Evolutionary conservation across 2,888 invertebrate species (phyloP).

Genomic region (Bibio marci): DNA sequence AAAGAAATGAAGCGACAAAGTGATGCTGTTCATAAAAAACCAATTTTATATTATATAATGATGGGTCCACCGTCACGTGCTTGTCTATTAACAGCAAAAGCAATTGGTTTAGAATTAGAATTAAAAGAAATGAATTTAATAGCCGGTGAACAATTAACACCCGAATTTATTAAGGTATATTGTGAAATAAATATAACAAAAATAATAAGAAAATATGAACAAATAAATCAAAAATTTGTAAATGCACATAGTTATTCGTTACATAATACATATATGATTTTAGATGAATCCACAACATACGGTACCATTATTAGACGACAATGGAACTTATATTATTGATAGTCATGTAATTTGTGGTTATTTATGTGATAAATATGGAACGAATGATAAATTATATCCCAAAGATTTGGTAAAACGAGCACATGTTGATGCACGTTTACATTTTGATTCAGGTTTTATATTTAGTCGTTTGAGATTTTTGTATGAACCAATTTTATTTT

Average conservation of each 20-base stretch:
- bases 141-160: conserved; percentile 24
- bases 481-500: conserved; percentile 29
- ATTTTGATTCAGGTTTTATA: conserved; percentile 26
- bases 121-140: conserved; percentile 25
- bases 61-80: conserved; percentile 32
- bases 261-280: too few species aligned
- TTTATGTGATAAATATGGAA: conserved; percentile 39
- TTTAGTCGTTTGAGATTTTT: conserved; percentile 25
- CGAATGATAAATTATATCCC: conserved; percentile 32
- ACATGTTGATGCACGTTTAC: conserved; percentile 23
- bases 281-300: conserved; percentile 43
- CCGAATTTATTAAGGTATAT: conserved; percentile 27
- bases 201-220: too few species aligned
- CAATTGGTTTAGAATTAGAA: conserved; percentile 29
- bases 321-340: conserved; percentile 38
- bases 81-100: conserved; percentile 29
- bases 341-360: conserved; percentile 48
- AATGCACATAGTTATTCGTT: too few species aligned
- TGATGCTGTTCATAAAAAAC: too few species aligned
- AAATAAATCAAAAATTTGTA: too few species aligned
- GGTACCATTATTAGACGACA: conserved; percentile 43
- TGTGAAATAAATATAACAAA: too few species aligned
- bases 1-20: too few species aligned
- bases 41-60: conserved; percentile 25
- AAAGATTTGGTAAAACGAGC: conserved; percentile 24